phyloP scores from a whole-genome alignment of 2,797 vertebrate genomes.

The Lindbergichthys nudifrons region DNA sequence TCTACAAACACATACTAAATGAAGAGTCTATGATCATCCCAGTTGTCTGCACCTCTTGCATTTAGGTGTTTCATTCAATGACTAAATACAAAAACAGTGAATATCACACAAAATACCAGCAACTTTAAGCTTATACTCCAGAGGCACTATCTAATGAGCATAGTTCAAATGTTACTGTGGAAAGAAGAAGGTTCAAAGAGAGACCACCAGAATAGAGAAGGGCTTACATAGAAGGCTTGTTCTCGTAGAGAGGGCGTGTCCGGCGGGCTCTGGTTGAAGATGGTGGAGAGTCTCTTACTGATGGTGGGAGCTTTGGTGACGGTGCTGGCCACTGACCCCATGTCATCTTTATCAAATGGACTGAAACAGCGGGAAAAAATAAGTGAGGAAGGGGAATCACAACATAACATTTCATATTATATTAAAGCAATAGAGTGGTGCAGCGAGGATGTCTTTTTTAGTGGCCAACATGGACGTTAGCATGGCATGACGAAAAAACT shows the following conservation, averaged over 20 bases:
- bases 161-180: background rate
- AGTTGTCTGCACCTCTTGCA: background rate
- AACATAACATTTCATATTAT: background rate
- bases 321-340: conserved; percentile 87
- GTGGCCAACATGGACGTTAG: too few species aligned
- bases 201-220: background rate
- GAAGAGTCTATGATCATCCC: too few species aligned
- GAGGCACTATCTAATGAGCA: background rate
- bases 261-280: conserved; percentile 93
- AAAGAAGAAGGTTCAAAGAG: background rate
- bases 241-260: conserved; percentile 94
- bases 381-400: background rate
- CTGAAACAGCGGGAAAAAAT: conserved; percentile 69
- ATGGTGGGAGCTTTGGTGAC: conserved; percentile 92
- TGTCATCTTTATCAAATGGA: conserved; percentile 97
- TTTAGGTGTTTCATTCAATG: background rate
- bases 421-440: background rate
- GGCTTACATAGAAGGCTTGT: conserved; percentile 90
- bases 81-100: background rate
- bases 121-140: background rate
- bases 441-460: too few species aligned
- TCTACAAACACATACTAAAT: background rate
- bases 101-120: background rate
- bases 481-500: too few species aligned
- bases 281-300: conserved; percentile 93